Base-by-base conservation (phyloP, 2,797 vertebrate species). In the Margarornis squamiger region DNA sequence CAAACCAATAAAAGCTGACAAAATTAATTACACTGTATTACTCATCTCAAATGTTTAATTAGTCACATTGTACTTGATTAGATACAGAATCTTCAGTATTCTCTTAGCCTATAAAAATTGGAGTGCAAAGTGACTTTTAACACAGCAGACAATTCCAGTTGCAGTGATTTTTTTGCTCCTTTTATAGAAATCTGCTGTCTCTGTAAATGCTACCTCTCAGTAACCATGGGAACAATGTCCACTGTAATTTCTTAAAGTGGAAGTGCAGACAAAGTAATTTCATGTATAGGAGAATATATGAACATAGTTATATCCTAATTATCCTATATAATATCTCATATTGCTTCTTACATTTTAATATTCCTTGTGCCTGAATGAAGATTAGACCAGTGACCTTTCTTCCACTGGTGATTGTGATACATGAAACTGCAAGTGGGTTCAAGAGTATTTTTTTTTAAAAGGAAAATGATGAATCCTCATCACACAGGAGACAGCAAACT, bases 201-300 rank as follows among this genome's bases (percentile, higher is more conserved):
- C 76, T 65, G 41, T 76, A 81, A 95, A 94, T 70, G 70, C 49
- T 92, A 36, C 71, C 45, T 96, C 72, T 59, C 77, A 61, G 96
- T 98, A 97, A 97, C 96, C 96, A 97, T 95, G 96, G 97, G 83
- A 98, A 98, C 96, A 73, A 24, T 36, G 39, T 94, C 94, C 88
- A 92, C 86, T 70, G 65, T 89, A 93, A 94, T 93, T 97, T 96
- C 96, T 97, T 96, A 86, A 95, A 97, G 91, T 95, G 34, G 65
- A 97, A 97, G 73, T 91, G 79, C 51, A 96, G 85, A 62, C 49
- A 94, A 95, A 97, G 91, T 95, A 86, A 94, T 95, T 94, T 94
- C 7, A 95, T 91, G 59, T 79, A 49, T 71, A 80, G 78, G 83
- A 87, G 97, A 98, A 97, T 96, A 96, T 78, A 94, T 81, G 94